Evolutionary conservation across 2,888 invertebrate species (phyloP), one percentile per base, ranked within the genome.

Genomic region (Pilophorus perplexus): DNA sequence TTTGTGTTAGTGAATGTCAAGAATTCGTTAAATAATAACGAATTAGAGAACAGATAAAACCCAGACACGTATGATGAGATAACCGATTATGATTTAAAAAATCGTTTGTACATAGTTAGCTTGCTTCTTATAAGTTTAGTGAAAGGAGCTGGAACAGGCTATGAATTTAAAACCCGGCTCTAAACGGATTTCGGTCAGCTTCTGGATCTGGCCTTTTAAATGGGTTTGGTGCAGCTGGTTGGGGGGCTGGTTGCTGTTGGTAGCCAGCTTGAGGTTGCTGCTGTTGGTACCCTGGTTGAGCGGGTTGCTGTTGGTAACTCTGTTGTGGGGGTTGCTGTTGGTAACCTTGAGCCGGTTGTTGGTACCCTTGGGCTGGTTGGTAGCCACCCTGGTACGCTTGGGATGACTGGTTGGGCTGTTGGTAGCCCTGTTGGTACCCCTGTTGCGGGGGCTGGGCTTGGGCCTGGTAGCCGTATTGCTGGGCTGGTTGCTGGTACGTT

Each of bases 111-210:
- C n/a, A n/a, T n/a, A n/a, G n/a, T n/a, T n/a, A n/a, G n/a, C n/a
- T n/a, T n/a, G n/a, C n/a, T n/a, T n/a, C n/a, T n/a, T n/a, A 48
- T 18, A 3, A 33, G 33, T 5, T 6, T 42, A 16, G 10, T 54
- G 27, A 62, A 20, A 40, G 62, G 44, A n/a, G 62, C 46, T 62
- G 62, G 62, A 62, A 62, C 48, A 62, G 62, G 28, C 20, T 14
- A 22, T 27, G 44, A 14, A 27, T 23, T 38, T 64, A 52, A 16
- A 69, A 68, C 12, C 69, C 69, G 22, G 89, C 89, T 77, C 90
- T 85, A 80, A 90, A 90, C 69, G 90, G 89, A 79, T 89, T 89
- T 74, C 85, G 84, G 74, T 84, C 82, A 8, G 66, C 44, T 57
- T 67, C 70, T 10, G 71, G 73, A 76, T 79, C 64, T 76, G 76